Evolutionary conservation across 2,113 vertebrate genomes (phyloP).

Genomic region (Erythrocercus mccallii): DNA sequence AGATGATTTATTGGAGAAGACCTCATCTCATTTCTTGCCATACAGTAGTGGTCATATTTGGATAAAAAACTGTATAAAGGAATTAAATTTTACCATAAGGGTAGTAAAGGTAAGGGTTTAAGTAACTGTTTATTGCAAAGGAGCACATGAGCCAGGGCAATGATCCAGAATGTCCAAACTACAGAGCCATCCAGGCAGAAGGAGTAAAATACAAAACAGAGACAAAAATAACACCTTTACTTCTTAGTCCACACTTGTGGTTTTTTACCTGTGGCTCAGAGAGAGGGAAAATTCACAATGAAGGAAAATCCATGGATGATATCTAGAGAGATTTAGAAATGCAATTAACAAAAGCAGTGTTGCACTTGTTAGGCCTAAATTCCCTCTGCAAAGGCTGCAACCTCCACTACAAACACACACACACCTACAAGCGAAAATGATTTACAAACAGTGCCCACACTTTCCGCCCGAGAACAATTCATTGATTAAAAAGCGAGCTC

Average conservation of each 20-base stretch:
- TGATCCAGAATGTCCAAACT: not conserved
- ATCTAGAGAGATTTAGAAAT: not conserved
- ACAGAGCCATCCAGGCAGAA: not conserved
- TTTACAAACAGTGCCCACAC: not conserved
- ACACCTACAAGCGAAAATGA: not conserved
- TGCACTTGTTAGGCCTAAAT: not conserved
- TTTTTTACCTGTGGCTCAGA: not conserved
- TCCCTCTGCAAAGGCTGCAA: not conserved
- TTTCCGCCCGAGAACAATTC: not conserved
- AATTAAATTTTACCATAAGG: not conserved
- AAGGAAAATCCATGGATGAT: not conserved
- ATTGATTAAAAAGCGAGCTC: not conserved
- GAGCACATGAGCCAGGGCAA: not conserved
- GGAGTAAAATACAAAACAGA: not conserved
- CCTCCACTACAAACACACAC: not conserved
- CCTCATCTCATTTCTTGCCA: not conserved
- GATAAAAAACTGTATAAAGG: not conserved
- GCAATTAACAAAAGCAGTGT: not conserved
- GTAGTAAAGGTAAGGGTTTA: not conserved
- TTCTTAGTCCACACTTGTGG: not conserved
- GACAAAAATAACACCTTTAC: not conserved
- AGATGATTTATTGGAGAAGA: not conserved
- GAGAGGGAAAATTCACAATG: not conserved
- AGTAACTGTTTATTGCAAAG: not conserved
- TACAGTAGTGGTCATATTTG: not conserved